A percentile compares a stretch with the other conserved stretches of the same genome.
Evolutionary conservation across 2,113 vertebrate genomes (phyloP).

Genomic region (Thymallus thymallus): DNA sequence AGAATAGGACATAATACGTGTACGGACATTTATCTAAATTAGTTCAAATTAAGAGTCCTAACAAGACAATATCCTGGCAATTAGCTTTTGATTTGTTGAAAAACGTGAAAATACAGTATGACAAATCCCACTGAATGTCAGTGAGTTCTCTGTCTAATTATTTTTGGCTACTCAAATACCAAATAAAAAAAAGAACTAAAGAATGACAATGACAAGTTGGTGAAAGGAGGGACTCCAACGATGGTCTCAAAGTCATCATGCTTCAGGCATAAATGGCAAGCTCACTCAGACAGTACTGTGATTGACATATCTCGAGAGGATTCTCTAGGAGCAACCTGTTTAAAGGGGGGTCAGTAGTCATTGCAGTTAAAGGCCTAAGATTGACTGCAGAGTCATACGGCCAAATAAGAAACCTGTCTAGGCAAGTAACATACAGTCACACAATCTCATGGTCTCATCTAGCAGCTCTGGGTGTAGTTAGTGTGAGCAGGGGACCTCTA

Average conservation of each 20-base stretch:
- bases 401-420: slow-evolving; percentile 33
- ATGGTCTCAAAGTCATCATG: slow-evolving; percentile 31
- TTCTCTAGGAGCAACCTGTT: slow-evolving; percentile 23
- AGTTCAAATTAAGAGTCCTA: background rate
- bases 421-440: slow-evolving; percentile 27
- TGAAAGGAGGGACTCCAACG: slow-evolving; percentile 9
- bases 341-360: slow-evolving; percentile 27
- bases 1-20: no score
- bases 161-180: background rate
- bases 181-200: background rate
- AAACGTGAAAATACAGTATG: background rate
- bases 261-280: slow-evolving; percentile 31
- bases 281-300: slow-evolving; percentile 28
- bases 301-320: slow-evolving; percentile 41
- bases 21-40: background rate
- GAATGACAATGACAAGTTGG: slow-evolving; percentile 5
- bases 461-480: background rate
- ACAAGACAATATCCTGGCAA: background rate
- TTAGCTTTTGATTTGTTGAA: slow-evolving; percentile 11
- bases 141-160: background rate
- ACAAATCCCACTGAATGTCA: background rate
- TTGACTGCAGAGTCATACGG: slow-evolving; percentile 22
- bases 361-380: slow-evolving; percentile 11
- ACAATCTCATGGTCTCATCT: slow-evolving; percentile 15
- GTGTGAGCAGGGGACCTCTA: no score